Percentiles rank a stretch among this genome's conserved stretches.
Conservation (phyloP, 2,797 vertebrate species). For the Ptychadena robeensis region DNA sequence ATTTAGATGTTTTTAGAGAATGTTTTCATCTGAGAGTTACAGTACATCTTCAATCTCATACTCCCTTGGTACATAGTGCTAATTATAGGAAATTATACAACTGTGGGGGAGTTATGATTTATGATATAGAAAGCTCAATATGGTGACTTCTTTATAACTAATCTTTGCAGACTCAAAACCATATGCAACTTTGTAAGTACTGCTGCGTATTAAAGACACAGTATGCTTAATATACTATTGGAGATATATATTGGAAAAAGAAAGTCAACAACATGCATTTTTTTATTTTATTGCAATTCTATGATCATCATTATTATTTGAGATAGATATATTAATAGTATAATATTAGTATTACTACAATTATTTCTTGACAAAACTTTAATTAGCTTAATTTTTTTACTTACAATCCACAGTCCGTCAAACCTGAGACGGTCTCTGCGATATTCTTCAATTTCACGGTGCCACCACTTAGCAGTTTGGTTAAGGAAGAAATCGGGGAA, state of each 20-base stretch:
- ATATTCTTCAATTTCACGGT: slow-evolving; percentile 81
- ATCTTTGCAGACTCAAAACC: not conserved
- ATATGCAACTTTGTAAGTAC: not conserved
- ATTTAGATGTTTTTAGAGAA: slow-evolving; percentile 23
- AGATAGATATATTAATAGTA: too few species aligned
- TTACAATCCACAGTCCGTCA: slow-evolving; percentile 92
- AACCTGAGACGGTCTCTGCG: slow-evolving; percentile 77
- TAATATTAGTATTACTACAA: too few species aligned
- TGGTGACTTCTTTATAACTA: slow-evolving; percentile 10
- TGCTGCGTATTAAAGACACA: not conserved
- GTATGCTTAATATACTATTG: not conserved
- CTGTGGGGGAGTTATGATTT: slow-evolving; percentile 36
- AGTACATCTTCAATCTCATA: slow-evolving; percentile 9
- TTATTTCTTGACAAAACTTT: not conserved
- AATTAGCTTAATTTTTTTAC: slow-evolving; percentile 59
- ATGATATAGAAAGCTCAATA: slow-evolving; percentile 26
- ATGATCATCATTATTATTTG: not conserved
- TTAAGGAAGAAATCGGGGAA: slow-evolving; percentile 90
- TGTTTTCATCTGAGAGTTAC: slow-evolving; percentile 41
- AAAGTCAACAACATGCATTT: too few species aligned
- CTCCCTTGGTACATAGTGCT: slow-evolving; percentile 27
- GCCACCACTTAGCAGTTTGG: slow-evolving; percentile 83
- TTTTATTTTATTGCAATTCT: too few species aligned
- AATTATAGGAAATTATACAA: slow-evolving; percentile 38
- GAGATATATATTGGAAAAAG: too few species aligned